Percentiles rank a stretch among this genome's conserved stretches.
phyloP scores from a whole-genome alignment of 2,113 vertebrate species.

The Campylomormyrus tamandua region DNA sequence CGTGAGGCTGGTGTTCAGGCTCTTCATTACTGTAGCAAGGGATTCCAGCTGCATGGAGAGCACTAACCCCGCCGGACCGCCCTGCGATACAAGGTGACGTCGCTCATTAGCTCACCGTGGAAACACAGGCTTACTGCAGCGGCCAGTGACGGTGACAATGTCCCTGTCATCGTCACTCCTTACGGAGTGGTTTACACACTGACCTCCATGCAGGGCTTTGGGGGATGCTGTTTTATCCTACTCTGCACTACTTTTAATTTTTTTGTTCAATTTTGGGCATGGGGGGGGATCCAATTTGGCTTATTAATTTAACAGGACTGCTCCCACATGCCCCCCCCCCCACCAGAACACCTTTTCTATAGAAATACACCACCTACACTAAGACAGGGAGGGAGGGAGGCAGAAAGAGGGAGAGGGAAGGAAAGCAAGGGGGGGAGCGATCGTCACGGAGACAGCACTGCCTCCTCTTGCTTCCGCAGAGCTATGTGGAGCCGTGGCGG shows the following conservation, averaged over 20 bases:
- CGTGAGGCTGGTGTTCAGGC: not conserved
- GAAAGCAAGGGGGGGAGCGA: conserved; percentile 2
- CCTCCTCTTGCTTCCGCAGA: conserved; percentile 48
- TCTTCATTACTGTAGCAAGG: not conserved
- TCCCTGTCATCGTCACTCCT: not conserved
- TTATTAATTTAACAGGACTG: not conserved
- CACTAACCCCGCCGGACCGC: not conserved
- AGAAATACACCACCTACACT: not conserved
- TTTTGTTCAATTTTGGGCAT: not conserved
- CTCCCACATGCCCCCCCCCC: not conserved
- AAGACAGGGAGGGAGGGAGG: not conserved
- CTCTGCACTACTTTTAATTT: not conserved
- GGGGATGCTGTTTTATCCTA: not conserved
- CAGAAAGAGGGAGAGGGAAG: not conserved
- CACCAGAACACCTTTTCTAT: not conserved
- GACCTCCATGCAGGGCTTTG: not conserved
- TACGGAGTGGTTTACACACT: not conserved
- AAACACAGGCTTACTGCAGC: not conserved
- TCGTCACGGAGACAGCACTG: conserved; percentile 31
- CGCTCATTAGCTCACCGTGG: not conserved
- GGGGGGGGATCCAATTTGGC: not conserved
- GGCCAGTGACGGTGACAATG: not conserved
- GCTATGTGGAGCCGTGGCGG: conserved; percentile 60
- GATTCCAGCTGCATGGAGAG: not conserved
- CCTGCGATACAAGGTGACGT: not conserved